Base-by-base conservation (phyloP, 1,140 invertebrate species). In the Zaprionus taronus region DNA sequence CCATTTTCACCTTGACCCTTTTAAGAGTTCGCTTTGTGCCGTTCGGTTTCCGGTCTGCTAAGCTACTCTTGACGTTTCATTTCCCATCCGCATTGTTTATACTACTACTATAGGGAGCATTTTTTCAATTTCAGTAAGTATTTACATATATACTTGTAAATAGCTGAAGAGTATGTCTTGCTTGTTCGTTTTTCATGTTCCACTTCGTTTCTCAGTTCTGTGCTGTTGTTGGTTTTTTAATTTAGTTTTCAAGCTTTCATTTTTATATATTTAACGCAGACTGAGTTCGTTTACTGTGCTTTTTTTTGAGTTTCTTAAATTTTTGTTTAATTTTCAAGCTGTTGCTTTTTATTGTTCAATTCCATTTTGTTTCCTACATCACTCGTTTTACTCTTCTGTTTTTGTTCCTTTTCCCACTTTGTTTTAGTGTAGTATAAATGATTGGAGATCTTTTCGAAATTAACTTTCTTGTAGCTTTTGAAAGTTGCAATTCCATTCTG, bases 1-100 rank as follows among this genome's bases (percentile, higher is more conserved):
- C 9, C 47, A 51, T 14, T 17, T 9, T 51, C 20, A 51, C 47
- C 47, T 51, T 51, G 47, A 51, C 47, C 47, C 47, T 51, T 51
- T 47, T 7, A 1, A 17, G 41, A 5, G 41, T n/a, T 41, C 38
- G 7, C 41, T 20, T 47, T 47, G 41, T 47, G n/a, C 41, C n/a
- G 6, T 47, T 24, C 17, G 24, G 20, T 51, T 47, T 47, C 41
- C 47, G 47, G 47, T 20, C 47, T 24, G 20, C 22, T 51, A 24
- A 51, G 47, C 47, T 24, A 22, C 20, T 11, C 17, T 24, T 51
- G 12, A 20, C 9, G 44, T 49, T 49, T 49, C 9, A 20, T 47
- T 47, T 47, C 7, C 7, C 2, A 20, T 47, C 17, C 17, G 5
- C 2, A 20, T 49, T 49, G 44, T n/a, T 15, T n/a, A 15, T 15